These are phyloP conservation scores for Taxidea taxus DNA, from an alignment of 2,113 vertebrate species.

Conservation along the genomic window DNA sequence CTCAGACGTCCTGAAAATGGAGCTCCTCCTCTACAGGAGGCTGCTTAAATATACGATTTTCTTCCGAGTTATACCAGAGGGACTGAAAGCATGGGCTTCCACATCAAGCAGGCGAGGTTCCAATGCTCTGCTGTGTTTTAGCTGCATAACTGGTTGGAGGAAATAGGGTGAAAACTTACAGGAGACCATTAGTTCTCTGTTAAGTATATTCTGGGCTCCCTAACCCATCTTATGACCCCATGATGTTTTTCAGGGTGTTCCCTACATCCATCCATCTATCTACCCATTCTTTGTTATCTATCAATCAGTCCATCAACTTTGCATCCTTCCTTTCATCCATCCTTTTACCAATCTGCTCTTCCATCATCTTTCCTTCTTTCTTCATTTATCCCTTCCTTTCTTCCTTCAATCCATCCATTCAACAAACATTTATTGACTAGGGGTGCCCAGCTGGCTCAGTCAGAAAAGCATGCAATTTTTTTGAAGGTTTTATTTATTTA, in stretches of 20 bases:
- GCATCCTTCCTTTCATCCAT: background rate
- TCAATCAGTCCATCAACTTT: background rate
- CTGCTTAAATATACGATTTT: fast-evolving
- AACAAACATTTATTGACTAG: background rate
- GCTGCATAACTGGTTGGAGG: background rate
- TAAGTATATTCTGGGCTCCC: background rate
- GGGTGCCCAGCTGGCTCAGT: background rate
- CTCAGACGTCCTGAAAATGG: background rate
- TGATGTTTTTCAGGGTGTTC: background rate
- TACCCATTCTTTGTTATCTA: fast-evolving
- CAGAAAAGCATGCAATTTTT: background rate
- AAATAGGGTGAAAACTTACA: background rate
- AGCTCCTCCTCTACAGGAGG: background rate
- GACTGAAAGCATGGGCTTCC: background rate
- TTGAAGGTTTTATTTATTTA: too few species aligned
- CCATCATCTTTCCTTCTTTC: background rate
- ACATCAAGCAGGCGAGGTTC: background rate
- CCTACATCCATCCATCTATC: background rate
- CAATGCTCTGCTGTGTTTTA: background rate
- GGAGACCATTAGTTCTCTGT: background rate
- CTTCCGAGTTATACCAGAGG: background rate
- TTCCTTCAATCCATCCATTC: background rate
- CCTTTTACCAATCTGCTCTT: background rate
- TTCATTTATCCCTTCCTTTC: background rate
- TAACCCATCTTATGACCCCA: background rate